Base-by-base conservation (phyloP, 2,888 invertebrate genomes). In the Stratiomys singularior region DNA sequence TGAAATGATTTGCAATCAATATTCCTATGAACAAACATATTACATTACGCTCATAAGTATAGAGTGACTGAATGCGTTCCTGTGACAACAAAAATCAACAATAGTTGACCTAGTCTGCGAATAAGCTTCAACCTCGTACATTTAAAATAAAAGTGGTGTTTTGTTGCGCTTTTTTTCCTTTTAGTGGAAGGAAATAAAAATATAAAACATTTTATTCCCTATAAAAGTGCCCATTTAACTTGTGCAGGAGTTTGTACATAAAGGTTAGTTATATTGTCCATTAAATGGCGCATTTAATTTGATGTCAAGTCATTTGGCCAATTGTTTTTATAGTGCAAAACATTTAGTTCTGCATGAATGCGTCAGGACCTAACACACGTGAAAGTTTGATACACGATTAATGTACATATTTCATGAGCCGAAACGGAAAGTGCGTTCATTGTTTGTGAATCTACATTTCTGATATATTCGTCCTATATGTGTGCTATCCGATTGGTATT, bases 71-170 rank as follows among this genome's bases (percentile, higher is more conserved):
- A 72, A 56, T 27, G 27, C 1, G 71, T 72, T 72, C 13, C 71
- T 72, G 1, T 72, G 71, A 27, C 56, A 52, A 72, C 71, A 11
- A 27, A 4, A 69, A 52, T 72, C 52, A 72, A 72, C 71, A 72
- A 72, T 7, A 7, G n/a, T 69, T 72, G 30, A 56, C 56, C 56
- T 52, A 72, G 71, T 72, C 56, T n/a, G 28, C 23, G 27, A n/a
- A 72, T 25, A 28, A 46, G 56, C n/a, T 28, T 18, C 15, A 72
- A 72, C 11, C 47, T 28, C n/a, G 56, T 72, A 27, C n/a, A 56
- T 72, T 28, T 30, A 4, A 72, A 72, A 52, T 28, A 52, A 28
- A 18, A n/a, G 71, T 28, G 27, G 25, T n/a, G 46, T 25, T 71
- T 52, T 2, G 27, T 52, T 52, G 3, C 18, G 4, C 52, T 37